These are phyloP conservation scores for Ciconia nigra DNA, from an alignment of 2,797 vertebrate species.

Conservation along the genomic window DNA sequence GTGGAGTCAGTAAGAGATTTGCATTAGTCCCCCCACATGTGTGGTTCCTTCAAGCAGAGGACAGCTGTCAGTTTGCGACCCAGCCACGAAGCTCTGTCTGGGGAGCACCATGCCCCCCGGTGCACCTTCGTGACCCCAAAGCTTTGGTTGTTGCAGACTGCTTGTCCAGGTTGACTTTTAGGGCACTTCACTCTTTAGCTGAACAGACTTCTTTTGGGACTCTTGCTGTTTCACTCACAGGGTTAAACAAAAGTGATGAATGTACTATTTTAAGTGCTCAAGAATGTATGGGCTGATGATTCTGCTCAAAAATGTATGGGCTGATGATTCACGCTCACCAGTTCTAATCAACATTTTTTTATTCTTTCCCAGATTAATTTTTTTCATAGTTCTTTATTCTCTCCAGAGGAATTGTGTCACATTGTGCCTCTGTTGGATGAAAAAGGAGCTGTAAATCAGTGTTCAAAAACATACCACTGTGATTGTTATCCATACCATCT, in stretches of 20 bases:
- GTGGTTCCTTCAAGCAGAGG: not conserved
- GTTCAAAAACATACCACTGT: not conserved
- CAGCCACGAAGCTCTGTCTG: not conserved
- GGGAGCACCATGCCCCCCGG: rapidly evolving
- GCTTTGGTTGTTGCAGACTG: not conserved
- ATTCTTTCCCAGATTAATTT: not conserved
- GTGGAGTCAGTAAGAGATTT: not conserved
- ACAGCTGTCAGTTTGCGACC: not conserved
- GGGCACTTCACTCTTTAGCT: not conserved
- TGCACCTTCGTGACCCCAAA: not conserved
- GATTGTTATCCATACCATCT: not conserved
- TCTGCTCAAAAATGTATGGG: not conserved
- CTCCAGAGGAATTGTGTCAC: not conserved
- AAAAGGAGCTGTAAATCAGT: not conserved
- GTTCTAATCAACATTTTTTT: not conserved
- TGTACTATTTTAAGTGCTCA: not conserved
- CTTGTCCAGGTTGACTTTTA: not conserved
- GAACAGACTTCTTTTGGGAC: not conserved
- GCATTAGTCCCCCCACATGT: rapidly evolving
- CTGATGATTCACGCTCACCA: not conserved
- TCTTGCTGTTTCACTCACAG: not conserved
- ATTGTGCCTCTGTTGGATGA: not conserved
- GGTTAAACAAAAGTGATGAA: not conserved
- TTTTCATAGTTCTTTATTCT: not conserved
- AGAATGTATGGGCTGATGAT: not conserved